Conservation (phyloP, 2,888 invertebrate species). For the Clepsis dumicolana region DNA sequence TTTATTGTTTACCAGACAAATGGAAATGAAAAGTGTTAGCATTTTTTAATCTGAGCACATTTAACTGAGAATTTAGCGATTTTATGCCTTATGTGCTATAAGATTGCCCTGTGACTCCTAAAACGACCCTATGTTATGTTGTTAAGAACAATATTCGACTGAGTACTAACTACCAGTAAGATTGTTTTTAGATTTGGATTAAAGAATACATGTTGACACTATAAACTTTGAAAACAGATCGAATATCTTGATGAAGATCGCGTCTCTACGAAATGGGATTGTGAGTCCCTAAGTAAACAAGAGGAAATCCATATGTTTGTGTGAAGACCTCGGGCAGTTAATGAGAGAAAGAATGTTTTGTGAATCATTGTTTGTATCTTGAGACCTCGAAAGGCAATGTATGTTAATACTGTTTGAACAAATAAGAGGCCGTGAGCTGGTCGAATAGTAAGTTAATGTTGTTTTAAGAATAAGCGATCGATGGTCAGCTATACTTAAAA, state of each 20-base stretch:
- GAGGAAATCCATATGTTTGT: slow-evolving; percentile 36
- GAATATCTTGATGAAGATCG: slow-evolving; percentile 18
- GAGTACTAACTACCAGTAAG: too few species aligned
- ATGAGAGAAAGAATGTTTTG: slow-evolving; percentile 30
- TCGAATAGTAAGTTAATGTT: background rate
- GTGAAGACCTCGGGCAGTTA: slow-evolving; percentile 28
- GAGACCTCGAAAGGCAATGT: slow-evolving; percentile 13
- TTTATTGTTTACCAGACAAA: background rate
- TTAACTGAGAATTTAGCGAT: too few species aligned
- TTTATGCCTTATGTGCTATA: too few species aligned
- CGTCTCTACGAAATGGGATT: slow-evolving; percentile 6
- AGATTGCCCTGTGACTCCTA: too few species aligned
- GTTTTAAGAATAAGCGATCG: background rate
- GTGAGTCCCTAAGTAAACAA: slow-evolving; percentile 24
- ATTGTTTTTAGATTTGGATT: background rate
- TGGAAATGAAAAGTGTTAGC: background rate
- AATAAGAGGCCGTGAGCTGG: background rate
- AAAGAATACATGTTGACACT: background rate
- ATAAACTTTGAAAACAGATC: background rate
- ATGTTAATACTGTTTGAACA: slow-evolving; percentile 1
- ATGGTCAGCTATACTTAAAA: background rate
- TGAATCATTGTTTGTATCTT: slow-evolving; percentile 34
- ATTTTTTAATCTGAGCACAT: background rate
- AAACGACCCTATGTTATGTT: too few species aligned
- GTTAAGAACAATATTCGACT: too few species aligned